Conservation (phyloP, 2,113 vertebrate species). For the Fulmarus glacialis region DNA sequence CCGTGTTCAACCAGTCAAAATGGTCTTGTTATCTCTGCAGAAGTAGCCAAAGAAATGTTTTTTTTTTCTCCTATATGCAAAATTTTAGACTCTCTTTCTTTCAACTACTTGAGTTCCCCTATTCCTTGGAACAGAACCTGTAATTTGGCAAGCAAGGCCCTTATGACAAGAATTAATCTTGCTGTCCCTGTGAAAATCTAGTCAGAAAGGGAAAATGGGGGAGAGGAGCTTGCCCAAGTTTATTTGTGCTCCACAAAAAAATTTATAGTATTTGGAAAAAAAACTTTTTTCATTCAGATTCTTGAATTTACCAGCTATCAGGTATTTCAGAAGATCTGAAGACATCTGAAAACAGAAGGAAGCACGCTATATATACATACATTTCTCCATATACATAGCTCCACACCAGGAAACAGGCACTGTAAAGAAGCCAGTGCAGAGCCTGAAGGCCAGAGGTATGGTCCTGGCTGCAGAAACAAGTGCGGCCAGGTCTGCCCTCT, state of each 20-base stretch:
- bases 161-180: neutral
- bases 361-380: accelerated
- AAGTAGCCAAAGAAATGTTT: neutral
- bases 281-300: neutral
- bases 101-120: neutral
- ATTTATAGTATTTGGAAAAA: neutral
- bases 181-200: neutral
- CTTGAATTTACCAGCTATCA: neutral
- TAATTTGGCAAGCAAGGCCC: neutral
- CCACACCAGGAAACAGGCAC: neutral
- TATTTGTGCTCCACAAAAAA: neutral
- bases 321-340: neutral
- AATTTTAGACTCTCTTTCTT: neutral
- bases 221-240: neutral
- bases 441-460: neutral
- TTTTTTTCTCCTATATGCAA: neutral
- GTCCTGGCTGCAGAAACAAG: neutral
- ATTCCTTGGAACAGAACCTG: neutral
- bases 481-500: neutral
- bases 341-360: neutral
- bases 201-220: neutral
- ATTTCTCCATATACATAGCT: neutral
- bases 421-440: neutral
- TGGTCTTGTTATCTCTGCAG: neutral
- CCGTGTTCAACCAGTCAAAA: neutral